These are phyloP conservation scores for Lepidurus packardi DNA, from an alignment of 1,140 invertebrate genomes.

Conservation along the genomic window DNA sequence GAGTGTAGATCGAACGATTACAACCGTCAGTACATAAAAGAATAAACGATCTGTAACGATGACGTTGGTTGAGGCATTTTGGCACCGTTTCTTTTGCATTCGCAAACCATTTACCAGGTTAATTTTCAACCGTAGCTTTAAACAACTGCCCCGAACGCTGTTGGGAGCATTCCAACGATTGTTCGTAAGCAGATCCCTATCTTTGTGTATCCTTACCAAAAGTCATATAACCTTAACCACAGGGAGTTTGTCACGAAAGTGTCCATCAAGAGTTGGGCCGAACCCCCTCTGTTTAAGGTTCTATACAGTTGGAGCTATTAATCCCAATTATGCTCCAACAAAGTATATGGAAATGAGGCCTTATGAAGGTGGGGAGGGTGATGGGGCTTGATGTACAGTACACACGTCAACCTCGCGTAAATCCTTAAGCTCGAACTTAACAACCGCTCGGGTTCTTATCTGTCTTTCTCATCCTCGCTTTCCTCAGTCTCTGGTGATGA, in stretches of 20 bases:
- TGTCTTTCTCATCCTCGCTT: background rate
- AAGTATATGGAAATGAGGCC: background rate
- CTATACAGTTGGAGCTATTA: background rate
- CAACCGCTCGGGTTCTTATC: background rate
- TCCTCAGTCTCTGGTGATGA: too few species aligned
- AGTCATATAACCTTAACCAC: background rate
- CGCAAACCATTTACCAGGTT: too few species aligned
- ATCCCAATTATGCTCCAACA: conserved; percentile 17
- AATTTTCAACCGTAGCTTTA: too few species aligned
- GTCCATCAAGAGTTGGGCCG: background rate
- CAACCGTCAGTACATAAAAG: too few species aligned
- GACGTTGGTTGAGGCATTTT: too few species aligned
- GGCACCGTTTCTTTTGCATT: too few species aligned
- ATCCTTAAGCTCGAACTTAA: background rate
- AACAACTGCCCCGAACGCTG: background rate
- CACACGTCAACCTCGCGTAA: conserved; percentile 13
- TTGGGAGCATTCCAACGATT: background rate
- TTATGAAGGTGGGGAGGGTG: too few species aligned
- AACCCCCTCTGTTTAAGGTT: background rate
- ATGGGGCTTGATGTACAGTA: background rate
- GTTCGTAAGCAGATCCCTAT: background rate
- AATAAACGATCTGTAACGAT: too few species aligned
- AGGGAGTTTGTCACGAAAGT: conserved; percentile 14
- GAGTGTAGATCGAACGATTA: too few species aligned
- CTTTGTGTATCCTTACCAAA: background rate